Percentiles rank a stretch among this genome's conserved stretches.
Evolutionary conservation across 2,888 invertebrate genomes (phyloP).

Genomic region (Caenorhabditis becei): DNA sequence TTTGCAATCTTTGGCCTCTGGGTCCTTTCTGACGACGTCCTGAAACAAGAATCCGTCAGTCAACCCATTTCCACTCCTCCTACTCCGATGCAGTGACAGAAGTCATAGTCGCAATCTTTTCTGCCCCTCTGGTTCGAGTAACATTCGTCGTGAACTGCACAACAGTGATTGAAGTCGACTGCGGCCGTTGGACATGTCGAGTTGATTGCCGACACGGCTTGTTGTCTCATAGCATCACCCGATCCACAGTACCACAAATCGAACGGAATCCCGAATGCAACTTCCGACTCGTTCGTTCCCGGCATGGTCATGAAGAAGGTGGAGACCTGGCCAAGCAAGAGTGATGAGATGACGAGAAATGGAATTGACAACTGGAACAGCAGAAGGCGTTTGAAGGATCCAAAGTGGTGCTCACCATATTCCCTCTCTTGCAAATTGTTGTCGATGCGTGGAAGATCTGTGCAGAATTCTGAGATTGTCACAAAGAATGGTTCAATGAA

Average conservation of each 20-base stretch:
- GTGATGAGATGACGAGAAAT: slow-evolving; percentile 11
- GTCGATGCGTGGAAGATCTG: background rate
- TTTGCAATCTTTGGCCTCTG: background rate
- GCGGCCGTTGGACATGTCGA: background rate
- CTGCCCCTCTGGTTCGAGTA: slow-evolving; percentile 17
- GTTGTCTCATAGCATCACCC: background rate
- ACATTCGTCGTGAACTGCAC: slow-evolving; percentile 29
- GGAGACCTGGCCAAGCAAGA: background rate
- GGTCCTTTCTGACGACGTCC: background rate
- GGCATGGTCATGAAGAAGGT: no score
- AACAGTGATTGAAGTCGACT: slow-evolving; percentile 32
- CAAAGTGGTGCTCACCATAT: background rate
- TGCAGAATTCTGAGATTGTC: no score
- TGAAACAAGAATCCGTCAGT: background rate
- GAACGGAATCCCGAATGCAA: slow-evolving; percentile 6
- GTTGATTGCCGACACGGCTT: slow-evolving; percentile 1
- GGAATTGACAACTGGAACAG: slow-evolving; percentile 13
- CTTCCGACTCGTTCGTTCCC: no score
- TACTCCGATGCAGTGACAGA: slow-evolving; percentile 20
- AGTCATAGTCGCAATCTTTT: background rate
- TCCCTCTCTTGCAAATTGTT: background rate
- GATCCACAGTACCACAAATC: slow-evolving; percentile 8
- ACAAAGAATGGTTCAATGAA: no score
- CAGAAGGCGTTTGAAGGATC: background rate
- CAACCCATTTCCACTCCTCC: background rate